A percentile compares a stretch with the other conserved stretches of the same genome.
phyloP scores from a whole-genome alignment of 2,888 invertebrate genomes.

The Subacronicta megacephala region DNA sequence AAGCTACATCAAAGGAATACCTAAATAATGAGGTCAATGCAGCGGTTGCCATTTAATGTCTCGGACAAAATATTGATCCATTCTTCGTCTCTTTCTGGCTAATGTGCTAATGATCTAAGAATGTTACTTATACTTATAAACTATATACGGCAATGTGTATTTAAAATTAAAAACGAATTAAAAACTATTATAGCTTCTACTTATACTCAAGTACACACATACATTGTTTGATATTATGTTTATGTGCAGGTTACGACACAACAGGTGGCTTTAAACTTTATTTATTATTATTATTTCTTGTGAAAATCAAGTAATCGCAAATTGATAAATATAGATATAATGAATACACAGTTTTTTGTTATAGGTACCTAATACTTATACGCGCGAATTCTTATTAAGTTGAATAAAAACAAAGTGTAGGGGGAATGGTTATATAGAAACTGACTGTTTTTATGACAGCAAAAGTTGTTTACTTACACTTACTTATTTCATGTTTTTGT shows the following conservation, averaged over 20 bases:
- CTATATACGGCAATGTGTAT: conserved; percentile 23
- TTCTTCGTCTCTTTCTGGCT: conserved; percentile 85
- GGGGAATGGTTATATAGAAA: conserved; percentile 50
- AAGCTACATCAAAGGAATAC: conserved; percentile 73
- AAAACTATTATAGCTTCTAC: conserved; percentile 5
- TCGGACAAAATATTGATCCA: conserved; percentile 86
- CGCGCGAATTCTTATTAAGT: conserved; percentile 32
- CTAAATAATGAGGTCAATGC: conserved; percentile 88
- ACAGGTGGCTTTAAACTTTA: not conserved
- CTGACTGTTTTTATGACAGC: conserved; percentile 72
- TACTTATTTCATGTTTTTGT: conserved; percentile 61
- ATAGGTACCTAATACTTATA: conserved; percentile 38
- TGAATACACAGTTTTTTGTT: conserved; percentile 33
- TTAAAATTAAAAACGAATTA: conserved; percentile 22
- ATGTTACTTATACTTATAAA: conserved; percentile 41
- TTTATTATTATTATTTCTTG: not conserved
- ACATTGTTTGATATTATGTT: conserved; percentile 22
- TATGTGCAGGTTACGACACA: conserved; percentile 16
- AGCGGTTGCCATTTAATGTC: conserved; percentile 86
- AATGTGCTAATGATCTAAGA: conserved; percentile 73
- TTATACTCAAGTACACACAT: conserved; percentile 1
- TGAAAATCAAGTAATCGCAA: conserved; percentile 30
- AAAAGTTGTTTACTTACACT: conserved; percentile 64
- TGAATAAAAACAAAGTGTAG: conserved; percentile 54
- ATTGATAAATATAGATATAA: conserved; percentile 53